Evolutionary conservation across 2,797 vertebrate species (phyloP), one percentile per base, ranked within the genome.

Genomic region (Myoxocephalus aenaeus): DNA sequence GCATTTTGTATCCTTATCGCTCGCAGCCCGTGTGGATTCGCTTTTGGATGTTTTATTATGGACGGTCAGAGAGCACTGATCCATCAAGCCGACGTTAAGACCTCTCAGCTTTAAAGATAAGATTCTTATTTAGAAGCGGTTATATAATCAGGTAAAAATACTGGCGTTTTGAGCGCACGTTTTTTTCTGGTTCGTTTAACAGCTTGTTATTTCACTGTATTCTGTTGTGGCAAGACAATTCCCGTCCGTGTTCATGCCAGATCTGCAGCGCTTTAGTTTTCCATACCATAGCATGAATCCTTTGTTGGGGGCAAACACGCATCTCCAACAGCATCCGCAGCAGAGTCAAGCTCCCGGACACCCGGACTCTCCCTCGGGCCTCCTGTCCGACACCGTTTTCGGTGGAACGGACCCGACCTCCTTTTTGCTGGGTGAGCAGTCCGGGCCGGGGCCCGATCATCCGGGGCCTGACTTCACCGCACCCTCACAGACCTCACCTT

Each of bases 281-380:
- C 92, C 93, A 63, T 92, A 93, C 90, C 93, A 93, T 94, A 96
- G 95, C 88, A 98, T 98, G 97, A 97, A 98, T 95, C 96, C 97
- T 92, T 93, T 97, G 90, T 94, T 98, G 93, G 96, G 96, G 80
- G 95, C 94, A 77, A 96, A 94, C 84, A 90, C 96, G 86, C 93
- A 96, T 88, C 90, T 96, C 78, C 96, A 95, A 85, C 96, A 95
- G 81, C 95, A 96, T 79, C 89, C 80, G 44, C 87, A 92, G 86
- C 92, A 95, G 70, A 87, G 65, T 87, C 83, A 93, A 79, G 72
- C 85, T 53, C 65, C 77, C 86, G 73, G 92, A 88, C 91, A 95
- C 83, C 90, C 94, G 62, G 94, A 96, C 88, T 95, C 92, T 14
- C 90, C 95, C 32, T 95, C 94, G 73, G 93, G 89, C 72, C 91